Conservation (phyloP, 2,888 invertebrate species). For the Apodemia duryi region DNA sequence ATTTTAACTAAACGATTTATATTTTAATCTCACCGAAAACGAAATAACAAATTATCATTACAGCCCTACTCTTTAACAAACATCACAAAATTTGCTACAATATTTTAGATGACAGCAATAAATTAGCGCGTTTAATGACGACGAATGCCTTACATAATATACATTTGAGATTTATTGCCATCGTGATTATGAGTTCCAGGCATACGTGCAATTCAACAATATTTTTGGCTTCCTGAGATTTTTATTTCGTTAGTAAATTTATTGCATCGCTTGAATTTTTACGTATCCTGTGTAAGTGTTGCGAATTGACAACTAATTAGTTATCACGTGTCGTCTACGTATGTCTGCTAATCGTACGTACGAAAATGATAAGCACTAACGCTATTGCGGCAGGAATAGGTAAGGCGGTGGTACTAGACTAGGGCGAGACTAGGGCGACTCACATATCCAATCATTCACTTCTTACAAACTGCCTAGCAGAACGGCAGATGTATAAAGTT, state of each 20-base stretch:
- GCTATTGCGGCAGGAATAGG: too few species aligned
- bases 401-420: too few species aligned
- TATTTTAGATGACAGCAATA: conserved; percentile 31
- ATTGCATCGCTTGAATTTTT: conserved; percentile 1
- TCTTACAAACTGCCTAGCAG: too few species aligned
- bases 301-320: background rate
- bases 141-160: conserved; percentile 27
- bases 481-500: too few species aligned
- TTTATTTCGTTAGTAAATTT: conserved; percentile 3
- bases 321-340: background rate
- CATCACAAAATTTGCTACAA: conserved; percentile 33
- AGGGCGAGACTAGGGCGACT: too few species aligned
- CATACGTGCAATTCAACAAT: conserved; percentile 12
- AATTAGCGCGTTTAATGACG: conserved; percentile 32
- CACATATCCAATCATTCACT: too few species aligned
- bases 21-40: background rate
- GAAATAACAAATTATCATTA: background rate
- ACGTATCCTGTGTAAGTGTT: background rate
- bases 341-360: too few species aligned
- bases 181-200: conserved; percentile 20
- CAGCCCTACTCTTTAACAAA: conserved; percentile 15
- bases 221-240: conserved; percentile 2
- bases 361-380: too few species aligned
- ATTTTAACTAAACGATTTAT: background rate
- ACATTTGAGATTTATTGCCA: conserved; percentile 26